Percentiles rank a stretch among this genome's conserved stretches.
These are phyloP conservation scores for Drymodes brunneopygia DNA, from an alignment of 2,113 vertebrate genomes.

Conservation along the genomic window DNA sequence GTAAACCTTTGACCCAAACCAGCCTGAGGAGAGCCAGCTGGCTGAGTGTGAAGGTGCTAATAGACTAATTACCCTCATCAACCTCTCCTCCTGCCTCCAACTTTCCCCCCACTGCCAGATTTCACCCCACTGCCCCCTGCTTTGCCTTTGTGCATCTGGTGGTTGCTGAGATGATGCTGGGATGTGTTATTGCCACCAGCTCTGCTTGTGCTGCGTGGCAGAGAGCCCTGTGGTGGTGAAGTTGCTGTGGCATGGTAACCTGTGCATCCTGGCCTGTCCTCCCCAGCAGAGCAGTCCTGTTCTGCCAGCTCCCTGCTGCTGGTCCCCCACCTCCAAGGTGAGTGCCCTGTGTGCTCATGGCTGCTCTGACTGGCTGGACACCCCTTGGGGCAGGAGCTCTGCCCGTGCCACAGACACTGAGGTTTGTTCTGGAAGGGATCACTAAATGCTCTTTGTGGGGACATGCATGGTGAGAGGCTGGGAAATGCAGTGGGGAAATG, in stretches of 20 bases:
- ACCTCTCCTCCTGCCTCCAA: background rate
- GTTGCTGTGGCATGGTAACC: background rate
- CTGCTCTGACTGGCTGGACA: background rate
- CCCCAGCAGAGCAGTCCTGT: background rate
- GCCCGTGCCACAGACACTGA: accelerated
- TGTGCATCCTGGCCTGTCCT: background rate
- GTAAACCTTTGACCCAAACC: background rate
- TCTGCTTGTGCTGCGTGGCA: background rate
- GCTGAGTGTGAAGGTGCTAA: background rate
- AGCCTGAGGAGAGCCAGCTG: background rate
- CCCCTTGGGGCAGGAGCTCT: background rate
- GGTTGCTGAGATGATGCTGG: accelerated
- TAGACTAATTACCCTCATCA: background rate
- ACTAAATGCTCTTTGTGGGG: background rate
- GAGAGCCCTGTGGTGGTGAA: accelerated
- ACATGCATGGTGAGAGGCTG: accelerated
- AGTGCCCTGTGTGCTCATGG: background rate
- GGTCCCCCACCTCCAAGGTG: background rate
- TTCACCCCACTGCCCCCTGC: background rate
- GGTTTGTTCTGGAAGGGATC: background rate
- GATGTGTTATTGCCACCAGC: too few relatives aligned
- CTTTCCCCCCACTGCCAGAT: background rate
- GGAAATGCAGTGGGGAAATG: background rate
- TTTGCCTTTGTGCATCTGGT: background rate
- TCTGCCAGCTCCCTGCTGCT: background rate